Conservation (phyloP, 2,888 invertebrate species). For the Zhuqinia jingwanae region DNA sequence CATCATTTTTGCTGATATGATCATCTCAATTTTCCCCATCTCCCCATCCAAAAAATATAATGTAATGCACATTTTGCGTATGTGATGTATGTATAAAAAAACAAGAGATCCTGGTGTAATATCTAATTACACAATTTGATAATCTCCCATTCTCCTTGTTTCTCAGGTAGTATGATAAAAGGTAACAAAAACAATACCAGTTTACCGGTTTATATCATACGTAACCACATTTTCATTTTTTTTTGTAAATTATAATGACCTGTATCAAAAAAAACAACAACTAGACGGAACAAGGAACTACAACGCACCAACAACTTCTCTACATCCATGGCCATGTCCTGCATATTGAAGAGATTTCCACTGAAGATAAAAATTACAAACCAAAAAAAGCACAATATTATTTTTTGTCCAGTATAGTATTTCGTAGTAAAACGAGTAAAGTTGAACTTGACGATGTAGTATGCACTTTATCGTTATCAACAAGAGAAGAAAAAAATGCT, state of each 20-base stretch:
- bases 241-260: background rate
- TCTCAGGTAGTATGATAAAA: constrained; percentile 19
- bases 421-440: background rate
- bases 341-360: constrained; percentile 39
- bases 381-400: background rate
- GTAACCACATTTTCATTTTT: background rate
- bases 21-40: constrained; percentile 6
- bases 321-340: background rate
- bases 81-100: background rate
- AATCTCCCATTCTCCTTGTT: background rate
- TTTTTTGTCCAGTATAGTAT: background rate
- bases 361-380: constrained; percentile 20
- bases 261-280: background rate
- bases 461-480: background rate
- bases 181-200: too few species aligned
- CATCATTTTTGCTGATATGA: background rate
- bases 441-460: background rate
- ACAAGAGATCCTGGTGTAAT: background rate
- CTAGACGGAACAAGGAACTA: too few species aligned
- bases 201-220: background rate
- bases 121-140: constrained; percentile 28
- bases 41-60: background rate
- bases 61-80: too few species aligned
- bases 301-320: too few species aligned
- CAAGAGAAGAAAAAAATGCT: too few species aligned